phyloP scores from a whole-genome alignment of 2,113 vertebrate genomes.

The Otocyon megalotis region DNA sequence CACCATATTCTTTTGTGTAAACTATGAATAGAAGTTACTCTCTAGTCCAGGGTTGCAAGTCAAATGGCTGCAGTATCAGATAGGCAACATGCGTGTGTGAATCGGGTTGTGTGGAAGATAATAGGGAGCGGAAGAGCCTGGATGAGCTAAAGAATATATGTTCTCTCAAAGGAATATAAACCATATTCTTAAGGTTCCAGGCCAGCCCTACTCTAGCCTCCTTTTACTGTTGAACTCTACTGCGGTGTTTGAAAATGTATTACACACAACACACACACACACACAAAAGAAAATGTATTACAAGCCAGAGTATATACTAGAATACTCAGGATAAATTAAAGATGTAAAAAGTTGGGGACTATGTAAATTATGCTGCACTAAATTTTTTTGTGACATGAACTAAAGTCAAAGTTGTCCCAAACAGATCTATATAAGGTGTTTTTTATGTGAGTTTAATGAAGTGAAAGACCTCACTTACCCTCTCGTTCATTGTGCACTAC shows the following conservation, averaged over 20 bases:
- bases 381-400: constrained; percentile 15
- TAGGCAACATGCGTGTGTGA: background rate
- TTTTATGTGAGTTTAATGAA: background rate
- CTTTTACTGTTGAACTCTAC: background rate
- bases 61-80: background rate
- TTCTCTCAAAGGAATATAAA: background rate
- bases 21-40: background rate
- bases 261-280: too few relatives aligned
- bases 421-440: background rate
- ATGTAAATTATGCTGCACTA: background rate
- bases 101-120: background rate
- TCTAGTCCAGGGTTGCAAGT: background rate
- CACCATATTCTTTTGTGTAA: background rate
- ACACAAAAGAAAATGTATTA: background rate
- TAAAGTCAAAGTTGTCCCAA: background rate
- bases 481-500: background rate
- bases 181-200: background rate
- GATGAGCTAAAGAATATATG: background rate
- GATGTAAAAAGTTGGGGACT: background rate
- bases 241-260: background rate
- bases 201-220: background rate
- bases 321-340: background rate
- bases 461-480: background rate
- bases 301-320: background rate
- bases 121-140: background rate